Percentiles rank a stretch among this genome's conserved stretches.
Evolutionary conservation across 2,888 invertebrate species (phyloP).

Genomic region (Agrypnus murinus): DNA sequence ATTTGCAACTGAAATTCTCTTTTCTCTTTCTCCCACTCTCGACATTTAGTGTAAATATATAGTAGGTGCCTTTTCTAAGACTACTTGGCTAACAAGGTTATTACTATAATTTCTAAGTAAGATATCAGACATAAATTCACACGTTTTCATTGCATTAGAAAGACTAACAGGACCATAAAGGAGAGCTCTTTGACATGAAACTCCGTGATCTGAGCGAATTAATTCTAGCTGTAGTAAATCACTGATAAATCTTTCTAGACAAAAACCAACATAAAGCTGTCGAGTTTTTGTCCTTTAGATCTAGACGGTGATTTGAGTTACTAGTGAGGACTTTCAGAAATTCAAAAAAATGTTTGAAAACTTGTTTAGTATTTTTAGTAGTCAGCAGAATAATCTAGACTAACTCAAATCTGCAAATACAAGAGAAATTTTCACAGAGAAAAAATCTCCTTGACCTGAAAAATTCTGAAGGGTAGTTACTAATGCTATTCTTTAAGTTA

Average conservation of each 20-base stretch:
- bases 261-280: slow-evolving; percentile 21
- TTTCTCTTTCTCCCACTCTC: not conserved
- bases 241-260: slow-evolving; percentile 25
- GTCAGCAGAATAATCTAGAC: not conserved
- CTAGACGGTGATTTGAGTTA: slow-evolving; percentile 7
- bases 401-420: not conserved
- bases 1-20: slow-evolving; percentile 15
- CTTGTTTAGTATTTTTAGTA: not conserved
- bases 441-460: no score
- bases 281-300: slow-evolving; percentile 14
- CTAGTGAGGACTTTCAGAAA: not conserved
- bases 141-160: slow-evolving; percentile 24
- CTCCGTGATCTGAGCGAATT: slow-evolving; percentile 33
- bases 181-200: slow-evolving; percentile 27
- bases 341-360: slow-evolving; percentile 1
- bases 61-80: not conserved
- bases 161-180: slow-evolving; percentile 24
- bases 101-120: not conserved
- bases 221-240: slow-evolving; percentile 30
- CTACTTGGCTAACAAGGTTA: not conserved
- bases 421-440: no score
- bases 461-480: no score
- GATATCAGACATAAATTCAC: slow-evolving; percentile 13
- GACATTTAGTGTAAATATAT: no score
- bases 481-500: no score